Percentiles rank a stretch among this genome's conserved stretches.
These are phyloP conservation scores for Bujurquina vittata DNA, from an alignment of 2,113 vertebrate species.

Conservation along the genomic window DNA sequence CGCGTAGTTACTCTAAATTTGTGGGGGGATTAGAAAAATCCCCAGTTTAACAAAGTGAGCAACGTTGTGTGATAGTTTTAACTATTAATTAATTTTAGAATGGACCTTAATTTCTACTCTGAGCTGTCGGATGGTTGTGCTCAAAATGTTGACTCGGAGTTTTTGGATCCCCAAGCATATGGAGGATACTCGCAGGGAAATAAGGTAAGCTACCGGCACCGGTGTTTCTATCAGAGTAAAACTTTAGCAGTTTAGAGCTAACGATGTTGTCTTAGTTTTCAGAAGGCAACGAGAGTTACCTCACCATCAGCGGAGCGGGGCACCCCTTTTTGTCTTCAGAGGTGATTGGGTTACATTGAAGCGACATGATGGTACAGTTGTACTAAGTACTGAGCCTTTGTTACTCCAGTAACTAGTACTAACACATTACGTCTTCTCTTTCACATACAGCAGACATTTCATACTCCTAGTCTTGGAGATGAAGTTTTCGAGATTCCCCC, in stretches of 20 bases:
- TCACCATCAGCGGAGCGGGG: conserved; percentile 85
- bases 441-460: conserved; percentile 84
- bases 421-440: background rate
- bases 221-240: background rate
- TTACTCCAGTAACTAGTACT: background rate
- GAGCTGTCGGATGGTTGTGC: conserved; percentile 73
- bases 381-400: background rate
- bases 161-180: conserved; percentile 71
- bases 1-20: background rate
- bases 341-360: conserved; percentile 41
- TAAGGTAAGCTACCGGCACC: conserved; percentile 61
- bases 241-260: background rate
- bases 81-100: conserved; percentile 8
- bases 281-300: conserved; percentile 86
- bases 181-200: conserved; percentile 68
- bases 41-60: background rate
- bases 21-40: background rate
- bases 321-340: conserved; percentile 87
- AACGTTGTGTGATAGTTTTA: background rate
- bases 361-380: background rate
- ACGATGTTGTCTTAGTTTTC: conserved; percentile 80
- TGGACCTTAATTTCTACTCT: conserved; percentile 81
- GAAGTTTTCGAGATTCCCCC: conserved; percentile 94
- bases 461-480: conserved; percentile 91
- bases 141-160: conserved; percentile 75